Conservation (phyloP, 2,113 vertebrate species). For the Labeo catla region DNA sequence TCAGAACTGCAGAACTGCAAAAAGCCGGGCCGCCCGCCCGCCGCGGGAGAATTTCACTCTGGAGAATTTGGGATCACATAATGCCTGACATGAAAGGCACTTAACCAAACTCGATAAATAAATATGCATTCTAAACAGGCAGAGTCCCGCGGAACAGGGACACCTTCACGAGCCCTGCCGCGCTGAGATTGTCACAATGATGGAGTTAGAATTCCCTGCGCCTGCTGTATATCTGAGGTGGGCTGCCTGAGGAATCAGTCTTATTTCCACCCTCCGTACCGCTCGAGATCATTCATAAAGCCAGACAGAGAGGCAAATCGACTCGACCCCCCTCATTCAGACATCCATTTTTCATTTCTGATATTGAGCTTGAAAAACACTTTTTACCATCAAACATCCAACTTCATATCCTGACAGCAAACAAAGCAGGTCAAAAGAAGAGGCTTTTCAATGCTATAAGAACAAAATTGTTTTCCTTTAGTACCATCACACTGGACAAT, state of each 20-base stretch:
- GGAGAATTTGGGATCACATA: constrained; percentile 49
- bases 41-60: constrained; percentile 46
- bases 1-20: constrained; percentile 37
- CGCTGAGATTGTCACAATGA: constrained; percentile 53
- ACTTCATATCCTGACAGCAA: background rate
- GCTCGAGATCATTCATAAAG: background rate
- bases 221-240: constrained; percentile 5
- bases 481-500: background rate
- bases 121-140: constrained; percentile 52
- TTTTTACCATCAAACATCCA: background rate
- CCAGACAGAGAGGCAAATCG: constrained; percentile 25
- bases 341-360: constrained; percentile 4
- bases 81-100: constrained; percentile 57
- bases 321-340: background rate
- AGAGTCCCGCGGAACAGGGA: constrained; percentile 38
- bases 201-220: constrained; percentile 23
- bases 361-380: background rate
- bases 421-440: background rate
- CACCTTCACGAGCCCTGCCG: constrained; percentile 33
- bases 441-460: background rate
- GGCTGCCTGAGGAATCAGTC: constrained; percentile 33
- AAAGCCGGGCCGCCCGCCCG: constrained; percentile 33
- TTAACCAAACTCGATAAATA: constrained; percentile 58
- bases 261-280: constrained; percentile 26
- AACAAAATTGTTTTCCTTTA: background rate